Evolutionary conservation across 2,888 invertebrate genomes (phyloP).

Genomic region (Lottia gigantea): DNA sequence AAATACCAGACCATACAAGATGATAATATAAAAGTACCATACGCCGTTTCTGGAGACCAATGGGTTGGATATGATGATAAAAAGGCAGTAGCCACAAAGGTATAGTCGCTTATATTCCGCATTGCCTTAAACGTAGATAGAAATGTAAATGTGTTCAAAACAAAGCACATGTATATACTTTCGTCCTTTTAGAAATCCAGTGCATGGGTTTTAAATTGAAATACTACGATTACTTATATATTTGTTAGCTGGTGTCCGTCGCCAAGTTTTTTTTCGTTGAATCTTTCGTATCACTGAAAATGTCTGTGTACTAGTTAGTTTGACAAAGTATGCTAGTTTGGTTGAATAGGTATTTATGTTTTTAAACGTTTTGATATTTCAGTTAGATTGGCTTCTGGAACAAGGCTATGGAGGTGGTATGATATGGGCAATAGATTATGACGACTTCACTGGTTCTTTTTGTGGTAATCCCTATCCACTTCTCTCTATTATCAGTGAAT

Average conservation of each 20-base stretch:
- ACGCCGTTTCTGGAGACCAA: slow-evolving; percentile 66
- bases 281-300: too few relatives aligned
- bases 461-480: slow-evolving; percentile 49
- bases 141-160: too few relatives aligned
- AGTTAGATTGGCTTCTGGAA: slow-evolving; percentile 48
- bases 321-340: too few relatives aligned
- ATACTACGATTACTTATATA: too few relatives aligned
- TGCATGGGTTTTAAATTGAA: too few relatives aligned
- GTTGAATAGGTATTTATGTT: neutral
- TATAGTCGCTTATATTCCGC: slow-evolving; percentile 17
- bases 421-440: slow-evolving; percentile 52
- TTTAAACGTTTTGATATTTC: neutral
- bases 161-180: too few relatives aligned
- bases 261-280: too few relatives aligned
- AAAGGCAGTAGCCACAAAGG: slow-evolving; percentile 51
- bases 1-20: slow-evolving; percentile 30
- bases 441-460: slow-evolving; percentile 43
- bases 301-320: too few relatives aligned
- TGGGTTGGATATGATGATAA: slow-evolving; percentile 60
- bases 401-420: slow-evolving; percentile 47
- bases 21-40: slow-evolving; percentile 74
- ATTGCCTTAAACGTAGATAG: too few relatives aligned
- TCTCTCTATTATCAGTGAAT: slow-evolving; percentile 37
- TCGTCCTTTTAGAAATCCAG: too few relatives aligned
- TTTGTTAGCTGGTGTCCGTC: too few relatives aligned